Evolutionary conservation across 2,888 invertebrate genomes (phyloP).

Genomic region (Metopia argyrocephala): DNA sequence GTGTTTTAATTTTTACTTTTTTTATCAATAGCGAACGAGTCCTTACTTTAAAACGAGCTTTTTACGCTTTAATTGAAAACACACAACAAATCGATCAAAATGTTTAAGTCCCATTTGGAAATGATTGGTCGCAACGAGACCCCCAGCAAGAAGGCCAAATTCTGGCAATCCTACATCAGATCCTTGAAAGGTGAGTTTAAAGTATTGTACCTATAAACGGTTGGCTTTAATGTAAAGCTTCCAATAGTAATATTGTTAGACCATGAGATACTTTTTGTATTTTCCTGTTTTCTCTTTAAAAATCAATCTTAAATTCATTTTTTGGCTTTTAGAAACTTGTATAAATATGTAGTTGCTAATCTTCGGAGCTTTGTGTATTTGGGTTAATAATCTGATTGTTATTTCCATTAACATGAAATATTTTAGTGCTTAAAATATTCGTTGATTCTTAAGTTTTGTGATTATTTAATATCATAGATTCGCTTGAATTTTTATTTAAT

Average conservation of each 20-base stretch:
- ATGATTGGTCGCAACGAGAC: conserved; percentile 96
- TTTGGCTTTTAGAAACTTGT: no score
- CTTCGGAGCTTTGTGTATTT: neutral
- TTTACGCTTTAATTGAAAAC: conserved; percentile 66
- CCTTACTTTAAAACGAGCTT: conserved; percentile 77
- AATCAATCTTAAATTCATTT: no score
- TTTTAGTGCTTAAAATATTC: conserved; percentile 2
- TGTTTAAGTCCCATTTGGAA: conserved; percentile 95
- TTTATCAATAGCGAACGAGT: conserved; percentile 85
- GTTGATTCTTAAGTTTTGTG: neutral
- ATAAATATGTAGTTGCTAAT: no score
- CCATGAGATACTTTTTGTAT: no score
- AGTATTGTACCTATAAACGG: no score
- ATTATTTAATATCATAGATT: neutral
- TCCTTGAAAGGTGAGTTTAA: conserved; percentile 90
- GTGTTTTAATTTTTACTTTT: conserved; percentile 44
- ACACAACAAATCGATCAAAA: conserved; percentile 80
- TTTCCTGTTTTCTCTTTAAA: no score
- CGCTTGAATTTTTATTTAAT: neutral
- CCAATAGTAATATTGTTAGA: no score
- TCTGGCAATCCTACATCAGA: conserved; percentile 95
- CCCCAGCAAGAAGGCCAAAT: conserved; percentile 94
- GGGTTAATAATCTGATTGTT: neutral
- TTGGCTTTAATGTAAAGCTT: no score
- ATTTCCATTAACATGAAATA: conserved; percentile 17